Evolutionary conservation across 2,113 vertebrate species (phyloP), one percentile per base, ranked within the genome.

Genomic region (Calidris pygmaea): DNA sequence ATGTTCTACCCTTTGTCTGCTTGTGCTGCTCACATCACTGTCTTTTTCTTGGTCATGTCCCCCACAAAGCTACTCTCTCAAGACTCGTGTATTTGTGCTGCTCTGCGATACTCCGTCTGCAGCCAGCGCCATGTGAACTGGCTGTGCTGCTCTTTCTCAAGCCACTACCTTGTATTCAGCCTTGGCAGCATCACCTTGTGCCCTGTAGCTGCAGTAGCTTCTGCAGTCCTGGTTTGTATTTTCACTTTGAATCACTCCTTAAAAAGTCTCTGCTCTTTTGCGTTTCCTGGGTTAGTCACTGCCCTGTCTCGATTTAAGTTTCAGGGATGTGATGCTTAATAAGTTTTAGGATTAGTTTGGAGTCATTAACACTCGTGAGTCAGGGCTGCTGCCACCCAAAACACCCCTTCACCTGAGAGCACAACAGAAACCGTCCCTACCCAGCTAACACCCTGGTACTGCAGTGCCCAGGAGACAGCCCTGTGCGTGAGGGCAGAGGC

Each of bases 131-230:
- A 1, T 26, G 10, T 6, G 24, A 63, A 5, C 7, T 37, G 78
- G 27, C 71, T 10, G 0, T 1, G 6, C 0, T n/a, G 39, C 4
- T 34, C 13, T 1, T 58, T 29, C 81, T 35, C 18, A 52, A 18
- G 70, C 78, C 60, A 52, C 23, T 23, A 26, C 63, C 35, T 16
- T 12, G 22, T 15, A 7, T 23, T 53, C 55, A 24, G 13, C 2
- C 23, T 11, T 10, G n/a, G 67, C 83, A 35, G 1, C 9, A 0
- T 1, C 5, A 14, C 81, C 52, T 24, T 1, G 7, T n/a, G 35
- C 87, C 63, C 72, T 35, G 55, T 5, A 13, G 16, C 59, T 21
- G 2, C 20, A 43, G 24, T 3, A 35, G 43, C 56, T 87, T 55
- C 76, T 43, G 26, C 55, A 53, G 17, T 8, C 65, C 35, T 17